Conservation (phyloP, 1,140 invertebrate genomes). For the Diorhabda carinulata region DNA sequence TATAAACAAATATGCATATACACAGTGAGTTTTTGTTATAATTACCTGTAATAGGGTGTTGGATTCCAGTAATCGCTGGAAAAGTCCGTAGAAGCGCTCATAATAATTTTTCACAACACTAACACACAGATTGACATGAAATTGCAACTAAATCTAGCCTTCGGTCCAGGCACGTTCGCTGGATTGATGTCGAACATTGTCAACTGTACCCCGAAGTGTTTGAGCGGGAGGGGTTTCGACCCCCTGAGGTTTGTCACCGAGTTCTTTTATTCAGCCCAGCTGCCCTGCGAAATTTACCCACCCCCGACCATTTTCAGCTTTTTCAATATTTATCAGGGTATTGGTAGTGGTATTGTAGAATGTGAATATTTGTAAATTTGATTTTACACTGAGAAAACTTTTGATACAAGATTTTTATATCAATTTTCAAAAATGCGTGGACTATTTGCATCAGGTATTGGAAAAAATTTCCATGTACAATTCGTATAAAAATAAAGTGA, state of each 20-base stretch:
- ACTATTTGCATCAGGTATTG: no score
- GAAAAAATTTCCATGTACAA: no score
- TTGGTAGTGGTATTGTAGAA: conserved; percentile 33
- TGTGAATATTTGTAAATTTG: conserved; percentile 32
- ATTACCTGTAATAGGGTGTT: neutral
- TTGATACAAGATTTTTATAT: no score
- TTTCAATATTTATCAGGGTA: conserved; percentile 44
- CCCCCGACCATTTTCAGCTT: conserved; percentile 43
- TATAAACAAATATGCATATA: no score
- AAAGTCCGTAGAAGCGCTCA: conserved; percentile 32
- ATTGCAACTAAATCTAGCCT: conserved; percentile 33
- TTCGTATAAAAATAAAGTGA: no score
- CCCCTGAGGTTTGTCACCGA: conserved; percentile 44
- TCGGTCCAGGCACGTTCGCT: conserved; percentile 37
- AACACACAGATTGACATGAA: conserved; percentile 13
- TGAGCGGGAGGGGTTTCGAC: conserved; percentile 40
- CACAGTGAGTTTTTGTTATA: neutral
- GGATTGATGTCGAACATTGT: conserved; percentile 47
- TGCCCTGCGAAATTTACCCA: conserved; percentile 45
- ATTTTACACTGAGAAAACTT: conserved; percentile 3
- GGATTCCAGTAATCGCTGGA: conserved; percentile 30
- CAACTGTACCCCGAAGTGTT: conserved; percentile 41
- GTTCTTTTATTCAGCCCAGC: conserved; percentile 46
- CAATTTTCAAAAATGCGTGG: no score
- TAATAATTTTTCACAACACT: conserved; percentile 18